Conservation (phyloP, 2,113 vertebrate species). For the Mola mola region DNA sequence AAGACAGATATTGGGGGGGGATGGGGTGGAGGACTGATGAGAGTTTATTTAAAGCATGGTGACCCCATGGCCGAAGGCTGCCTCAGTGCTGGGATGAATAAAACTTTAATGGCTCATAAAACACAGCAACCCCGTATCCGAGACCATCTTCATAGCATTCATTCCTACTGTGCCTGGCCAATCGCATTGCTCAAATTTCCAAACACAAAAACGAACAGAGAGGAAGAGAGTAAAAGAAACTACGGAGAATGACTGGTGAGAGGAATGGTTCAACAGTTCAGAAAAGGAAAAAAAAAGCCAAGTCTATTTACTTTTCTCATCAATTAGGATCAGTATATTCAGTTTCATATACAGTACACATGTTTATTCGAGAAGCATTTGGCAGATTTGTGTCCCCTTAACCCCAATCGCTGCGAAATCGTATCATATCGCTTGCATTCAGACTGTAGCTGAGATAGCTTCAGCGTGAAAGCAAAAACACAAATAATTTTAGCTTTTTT, state of each 20-base stretch:
- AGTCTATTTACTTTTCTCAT: no score
- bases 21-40: conserved; percentile 88
- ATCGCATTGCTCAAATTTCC: conserved; percentile 60
- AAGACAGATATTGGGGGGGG: conserved; percentile 83
- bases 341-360: neutral
- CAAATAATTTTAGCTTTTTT: no score
- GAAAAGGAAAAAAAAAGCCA: neutral
- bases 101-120: conserved; percentile 99
- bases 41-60: conserved; percentile 98
- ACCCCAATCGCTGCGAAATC: neutral
- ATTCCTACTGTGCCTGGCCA: conserved; percentile 67
- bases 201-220: conserved; percentile 28
- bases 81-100: conserved; percentile 96
- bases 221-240: conserved; percentile 16
- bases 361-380: neutral
- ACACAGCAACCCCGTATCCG: conserved; percentile 91
- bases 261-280: conserved; percentile 17
- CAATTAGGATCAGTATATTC: no score
- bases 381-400: neutral
- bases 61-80: conserved; percentile 94
- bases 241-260: neutral
- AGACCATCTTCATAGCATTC: conserved; percentile 82
- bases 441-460: no score
- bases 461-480: no score
- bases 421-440: no score